phyloP scores from a whole-genome alignment of 2,888 invertebrate species.

The Ochropacha duplaris region DNA sequence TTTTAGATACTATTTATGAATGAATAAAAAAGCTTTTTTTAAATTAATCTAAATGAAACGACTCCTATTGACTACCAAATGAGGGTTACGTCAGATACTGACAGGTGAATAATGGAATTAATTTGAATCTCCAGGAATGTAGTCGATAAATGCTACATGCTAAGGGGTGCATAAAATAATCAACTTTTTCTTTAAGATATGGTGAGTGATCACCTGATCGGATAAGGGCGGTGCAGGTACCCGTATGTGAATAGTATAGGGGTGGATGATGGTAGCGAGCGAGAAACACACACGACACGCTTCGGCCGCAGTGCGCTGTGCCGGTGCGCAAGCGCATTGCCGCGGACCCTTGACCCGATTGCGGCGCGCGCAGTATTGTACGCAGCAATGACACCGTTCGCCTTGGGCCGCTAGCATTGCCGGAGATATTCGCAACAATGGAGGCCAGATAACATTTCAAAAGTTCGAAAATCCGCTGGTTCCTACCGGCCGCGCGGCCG shows the following conservation, averaged over 20 bases:
- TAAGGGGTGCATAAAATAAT: slow-evolving; percentile 67
- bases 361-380: slow-evolving; percentile 72
- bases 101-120: slow-evolving; percentile 70
- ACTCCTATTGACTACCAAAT: slow-evolving; percentile 54
- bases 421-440: slow-evolving; percentile 83
- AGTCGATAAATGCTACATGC: slow-evolving; percentile 45
- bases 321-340: slow-evolving; percentile 48
- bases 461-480: slow-evolving; percentile 78
- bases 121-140: slow-evolving; percentile 58
- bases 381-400: slow-evolving; percentile 82
- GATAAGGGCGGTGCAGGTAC: slow-evolving; percentile 66
- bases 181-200: slow-evolving; percentile 38
- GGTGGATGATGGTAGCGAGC: slow-evolving; percentile 25
- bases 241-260: slow-evolving; percentile 43
- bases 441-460: slow-evolving; percentile 83
- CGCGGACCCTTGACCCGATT: slow-evolving; percentile 79
- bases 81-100: slow-evolving; percentile 56
- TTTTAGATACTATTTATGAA: background rate
- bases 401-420: slow-evolving; percentile 82
- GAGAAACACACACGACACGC: slow-evolving; percentile 18
- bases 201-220: slow-evolving; percentile 66
- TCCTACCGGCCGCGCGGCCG: slow-evolving; percentile 60
- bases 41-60: slow-evolving; percentile 43
- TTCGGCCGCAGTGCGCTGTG: slow-evolving; percentile 22
- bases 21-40: slow-evolving; percentile 9